Percentiles rank a stretch among this genome's conserved stretches.
phyloP scores from a whole-genome alignment of 2,888 invertebrate species.

The Chrysolina americana region DNA sequence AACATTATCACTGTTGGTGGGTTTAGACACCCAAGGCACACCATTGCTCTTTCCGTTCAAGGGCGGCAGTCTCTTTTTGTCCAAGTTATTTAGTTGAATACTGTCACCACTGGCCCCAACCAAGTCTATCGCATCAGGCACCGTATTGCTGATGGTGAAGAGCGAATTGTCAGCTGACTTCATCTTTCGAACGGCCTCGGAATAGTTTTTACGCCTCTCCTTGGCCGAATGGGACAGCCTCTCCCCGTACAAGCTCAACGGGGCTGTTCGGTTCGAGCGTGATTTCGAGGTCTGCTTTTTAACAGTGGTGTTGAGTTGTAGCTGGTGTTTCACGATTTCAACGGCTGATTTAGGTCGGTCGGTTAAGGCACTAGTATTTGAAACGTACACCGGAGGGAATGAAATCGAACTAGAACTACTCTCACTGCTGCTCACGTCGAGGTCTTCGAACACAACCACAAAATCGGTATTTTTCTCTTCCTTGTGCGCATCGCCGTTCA shows the following conservation, averaged over 20 bases:
- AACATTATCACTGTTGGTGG: conserved; percentile 46
- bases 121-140: conserved; percentile 51
- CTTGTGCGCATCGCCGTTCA: conserved; percentile 55
- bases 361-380: conserved; percentile 40
- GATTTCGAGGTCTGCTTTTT: conserved; percentile 53
- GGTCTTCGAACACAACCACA: conserved; percentile 35
- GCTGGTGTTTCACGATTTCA: conserved; percentile 65
- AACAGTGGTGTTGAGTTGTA: conserved; percentile 56
- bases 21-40: conserved; percentile 46
- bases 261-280: conserved; percentile 64
- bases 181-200: conserved; percentile 55
- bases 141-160: conserved; percentile 51
- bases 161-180: conserved; percentile 63
- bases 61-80: conserved; percentile 33
- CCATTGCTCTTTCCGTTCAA: conserved; percentile 32
- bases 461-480: background rate
- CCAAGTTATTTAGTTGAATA: conserved; percentile 31
- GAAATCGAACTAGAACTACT: conserved; percentile 52
- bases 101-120: conserved; percentile 54
- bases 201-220: conserved; percentile 43
- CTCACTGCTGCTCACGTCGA: conserved; percentile 14
- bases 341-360: conserved; percentile 66
- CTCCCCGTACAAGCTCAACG: conserved; percentile 55
- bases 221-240: conserved; percentile 47
- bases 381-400: conserved; percentile 60